phyloP scores from a whole-genome alignment of 2,797 vertebrate genomes.

The Eleutherodactylus coqui region DNA sequence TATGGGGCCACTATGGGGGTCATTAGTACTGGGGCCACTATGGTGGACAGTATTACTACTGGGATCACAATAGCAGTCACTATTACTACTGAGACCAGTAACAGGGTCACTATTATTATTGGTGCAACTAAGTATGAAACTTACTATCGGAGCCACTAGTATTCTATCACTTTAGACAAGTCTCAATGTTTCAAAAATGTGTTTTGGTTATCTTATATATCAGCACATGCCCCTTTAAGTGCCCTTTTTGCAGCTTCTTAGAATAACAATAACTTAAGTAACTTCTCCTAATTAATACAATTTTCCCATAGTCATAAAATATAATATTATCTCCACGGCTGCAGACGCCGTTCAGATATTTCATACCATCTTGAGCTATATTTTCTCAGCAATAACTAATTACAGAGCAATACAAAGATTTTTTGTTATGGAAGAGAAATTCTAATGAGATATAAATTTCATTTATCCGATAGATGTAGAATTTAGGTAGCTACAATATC shows the following conservation, averaged over 20 bases:
- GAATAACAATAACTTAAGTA: background rate
- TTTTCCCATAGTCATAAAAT: background rate
- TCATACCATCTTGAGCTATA: background rate
- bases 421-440: conserved; percentile 18
- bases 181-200: no score
- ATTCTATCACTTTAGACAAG: no score
- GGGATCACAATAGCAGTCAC: no score
- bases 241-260: background rate
- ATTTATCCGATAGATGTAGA: conserved; percentile 29
- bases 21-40: no score
- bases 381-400: background rate
- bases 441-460: conserved; percentile 27
- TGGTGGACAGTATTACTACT: no score
- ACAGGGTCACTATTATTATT: no score
- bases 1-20: no score
- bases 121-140: no score
- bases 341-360: background rate
- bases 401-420: background rate
- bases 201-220: no score
- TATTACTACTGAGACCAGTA: no score
- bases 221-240: background rate
- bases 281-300: background rate
- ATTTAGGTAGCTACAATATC: conserved; percentile 20
- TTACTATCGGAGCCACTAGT: no score
- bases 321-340: background rate